Conservation (phyloP, 2,888 invertebrate genomes). For the Melinaea menophilus region DNA sequence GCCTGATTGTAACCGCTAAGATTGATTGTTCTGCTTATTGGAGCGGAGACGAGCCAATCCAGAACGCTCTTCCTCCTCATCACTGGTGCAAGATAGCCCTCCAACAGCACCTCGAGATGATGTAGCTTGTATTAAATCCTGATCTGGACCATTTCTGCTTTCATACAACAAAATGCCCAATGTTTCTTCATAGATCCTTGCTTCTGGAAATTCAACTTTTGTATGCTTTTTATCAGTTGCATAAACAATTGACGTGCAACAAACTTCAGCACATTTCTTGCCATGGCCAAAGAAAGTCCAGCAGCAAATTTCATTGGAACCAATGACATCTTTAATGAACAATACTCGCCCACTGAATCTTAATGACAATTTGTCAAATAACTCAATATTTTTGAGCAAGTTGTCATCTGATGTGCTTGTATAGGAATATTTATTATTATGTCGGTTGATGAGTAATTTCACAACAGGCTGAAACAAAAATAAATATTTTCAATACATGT, state of each 20-base stretch:
- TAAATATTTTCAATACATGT: conserved; percentile 27
- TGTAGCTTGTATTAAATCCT: conserved; percentile 96
- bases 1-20: conserved; percentile 78
- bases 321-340: conserved; percentile 98
- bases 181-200: conserved; percentile 98
- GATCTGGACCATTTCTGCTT: conserved; percentile 94
- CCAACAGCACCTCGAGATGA: conserved; percentile 89
- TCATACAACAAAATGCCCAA: conserved; percentile 96
- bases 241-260: conserved; percentile 99
- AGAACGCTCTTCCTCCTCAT: conserved; percentile 90
- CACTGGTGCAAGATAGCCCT: conserved; percentile 92
- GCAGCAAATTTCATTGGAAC: conserved; percentile 98
- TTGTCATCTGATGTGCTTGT: conserved; percentile 99
- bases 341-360: conserved; percentile 96
- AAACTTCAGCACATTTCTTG: conserved; percentile 97
- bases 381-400: conserved; percentile 96
- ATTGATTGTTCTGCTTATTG: conserved; percentile 87
- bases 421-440: conserved; percentile 99
- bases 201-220: conserved; percentile 99
- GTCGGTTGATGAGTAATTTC: conserved; percentile 96
- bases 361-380: conserved; percentile 97
- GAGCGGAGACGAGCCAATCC: conserved; percentile 87
- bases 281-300: conserved; percentile 99
- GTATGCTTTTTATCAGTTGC: conserved; percentile 99
- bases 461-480: conserved; percentile 88